Evolutionary conservation across 1,140 invertebrate genomes (phyloP).

Genomic region (Leptopilina boulardi): DNA sequence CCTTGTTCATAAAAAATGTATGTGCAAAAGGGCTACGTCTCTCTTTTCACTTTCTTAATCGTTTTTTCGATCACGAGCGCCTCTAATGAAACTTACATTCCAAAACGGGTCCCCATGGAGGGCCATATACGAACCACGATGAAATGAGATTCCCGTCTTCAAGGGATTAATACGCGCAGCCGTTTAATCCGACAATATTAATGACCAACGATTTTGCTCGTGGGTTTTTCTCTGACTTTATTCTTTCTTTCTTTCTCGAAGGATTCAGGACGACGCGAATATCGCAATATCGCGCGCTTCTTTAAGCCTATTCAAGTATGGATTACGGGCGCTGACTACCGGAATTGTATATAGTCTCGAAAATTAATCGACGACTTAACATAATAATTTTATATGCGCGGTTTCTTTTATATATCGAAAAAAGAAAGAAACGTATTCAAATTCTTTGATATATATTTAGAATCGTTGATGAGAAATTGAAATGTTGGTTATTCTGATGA

Average conservation of each 20-base stretch:
- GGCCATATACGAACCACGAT: constrained; percentile 55
- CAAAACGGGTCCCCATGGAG: constrained; percentile 64
- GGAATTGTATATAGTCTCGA: constrained; percentile 58
- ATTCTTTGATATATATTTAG: too few relatives aligned
- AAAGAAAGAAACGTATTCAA: neutral
- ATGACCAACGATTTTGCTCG: constrained; percentile 67
- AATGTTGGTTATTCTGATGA: too few relatives aligned
- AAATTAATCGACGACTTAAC: constrained; percentile 73
- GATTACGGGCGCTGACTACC: constrained; percentile 65
- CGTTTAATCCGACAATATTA: constrained; percentile 75
- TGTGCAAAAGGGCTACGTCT: neutral
- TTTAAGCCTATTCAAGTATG: constrained; percentile 67
- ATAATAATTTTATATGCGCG: constrained; percentile 66
- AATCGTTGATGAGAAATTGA: too few relatives aligned
- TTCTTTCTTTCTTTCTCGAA: constrained; percentile 63
- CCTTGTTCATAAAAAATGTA: neutral
- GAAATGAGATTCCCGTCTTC: constrained; percentile 72
- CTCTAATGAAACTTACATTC: constrained; percentile 70
- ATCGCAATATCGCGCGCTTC: constrained; percentile 18
- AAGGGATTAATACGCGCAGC: constrained; percentile 69
- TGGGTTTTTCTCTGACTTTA: constrained; percentile 52
- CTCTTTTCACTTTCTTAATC: constrained; percentile 60
- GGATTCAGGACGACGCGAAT: constrained; percentile 47
- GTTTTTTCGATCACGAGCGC: constrained; percentile 64
- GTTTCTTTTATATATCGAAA: neutral